phyloP scores from a whole-genome alignment of 2,888 invertebrate species.

The Amphipyra tragopoginis region DNA sequence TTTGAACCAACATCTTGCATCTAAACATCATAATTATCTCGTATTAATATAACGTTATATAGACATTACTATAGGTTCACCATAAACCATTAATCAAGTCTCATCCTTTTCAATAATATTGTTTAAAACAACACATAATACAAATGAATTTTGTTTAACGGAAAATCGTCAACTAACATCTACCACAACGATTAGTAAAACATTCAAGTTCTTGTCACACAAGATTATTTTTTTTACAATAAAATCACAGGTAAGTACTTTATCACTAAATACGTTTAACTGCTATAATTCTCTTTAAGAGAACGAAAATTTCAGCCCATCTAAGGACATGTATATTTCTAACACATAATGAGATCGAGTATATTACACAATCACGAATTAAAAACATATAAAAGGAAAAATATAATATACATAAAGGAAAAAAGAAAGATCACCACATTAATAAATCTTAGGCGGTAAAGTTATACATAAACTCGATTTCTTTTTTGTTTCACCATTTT shows the following conservation, averaged over 20 bases:
- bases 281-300: slow-evolving; percentile 69
- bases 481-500: slow-evolving; percentile 14
- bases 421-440: slow-evolving; percentile 24
- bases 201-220: slow-evolving; percentile 80
- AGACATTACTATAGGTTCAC: slow-evolving; percentile 54
- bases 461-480: slow-evolving; percentile 38
- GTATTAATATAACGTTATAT: slow-evolving; percentile 53
- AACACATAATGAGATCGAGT: slow-evolving; percentile 43
- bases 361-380: slow-evolving; percentile 34
- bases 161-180: slow-evolving; percentile 58
- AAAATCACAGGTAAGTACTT: slow-evolving; percentile 87
- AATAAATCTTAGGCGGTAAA: slow-evolving; percentile 45
- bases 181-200: slow-evolving; percentile 66
- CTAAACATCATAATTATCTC: slow-evolving; percentile 54
- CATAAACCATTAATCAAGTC: slow-evolving; percentile 66
- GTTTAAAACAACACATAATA: slow-evolving; percentile 50
- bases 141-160: slow-evolving; percentile 54
- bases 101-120: slow-evolving; percentile 64
- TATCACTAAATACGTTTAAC: slow-evolving; percentile 79
- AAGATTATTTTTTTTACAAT: slow-evolving; percentile 80
- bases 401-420: slow-evolving; percentile 5
- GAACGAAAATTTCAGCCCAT: slow-evolving; percentile 48
- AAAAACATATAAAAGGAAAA: slow-evolving; percentile 25
- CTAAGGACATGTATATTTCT: slow-evolving; percentile 25
- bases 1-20: slow-evolving; percentile 33